Percentiles rank a stretch among this genome's conserved stretches.
These are phyloP conservation scores for Taeniopygia guttata DNA, from an alignment of 2,797 vertebrate genomes.

Conservation along the genomic window DNA sequence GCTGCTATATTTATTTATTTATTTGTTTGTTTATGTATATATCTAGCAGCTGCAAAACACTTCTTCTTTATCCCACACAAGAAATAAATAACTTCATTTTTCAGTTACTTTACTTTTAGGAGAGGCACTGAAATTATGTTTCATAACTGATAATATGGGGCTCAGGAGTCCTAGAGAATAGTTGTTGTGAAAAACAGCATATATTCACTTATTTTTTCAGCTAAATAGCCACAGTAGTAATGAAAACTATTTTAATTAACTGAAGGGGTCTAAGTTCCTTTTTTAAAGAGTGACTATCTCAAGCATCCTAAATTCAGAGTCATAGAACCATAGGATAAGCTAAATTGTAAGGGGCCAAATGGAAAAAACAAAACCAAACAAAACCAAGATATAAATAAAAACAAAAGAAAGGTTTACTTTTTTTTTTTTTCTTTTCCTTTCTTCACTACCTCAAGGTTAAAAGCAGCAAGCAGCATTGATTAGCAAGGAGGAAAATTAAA, in stretches of 20 bases:
- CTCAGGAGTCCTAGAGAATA: background rate
- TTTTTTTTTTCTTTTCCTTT: background rate
- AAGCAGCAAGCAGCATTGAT: background rate
- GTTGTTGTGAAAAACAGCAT: background rate
- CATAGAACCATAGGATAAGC: background rate
- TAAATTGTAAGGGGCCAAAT: background rate
- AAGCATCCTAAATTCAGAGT: background rate
- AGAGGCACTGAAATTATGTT: background rate
- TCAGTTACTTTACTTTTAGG: background rate
- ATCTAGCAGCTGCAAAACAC: background rate
- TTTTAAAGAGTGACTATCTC: background rate
- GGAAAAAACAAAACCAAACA: fast-evolving
- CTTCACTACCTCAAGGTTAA: background rate
- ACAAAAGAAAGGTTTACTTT: fast-evolving
- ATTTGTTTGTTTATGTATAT: background rate
- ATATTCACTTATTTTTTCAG: background rate
- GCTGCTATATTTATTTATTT: background rate
- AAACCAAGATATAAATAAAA: background rate
- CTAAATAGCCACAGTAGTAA: background rate
- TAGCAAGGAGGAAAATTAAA: background rate
- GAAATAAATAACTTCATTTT: background rate
- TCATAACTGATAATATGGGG: background rate
- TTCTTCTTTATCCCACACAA: background rate
- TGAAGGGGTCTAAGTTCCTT: background rate
- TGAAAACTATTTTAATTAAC: background rate